Conservation (phyloP, 2,888 invertebrate species). For the Eueremaeus valkanovi region DNA sequence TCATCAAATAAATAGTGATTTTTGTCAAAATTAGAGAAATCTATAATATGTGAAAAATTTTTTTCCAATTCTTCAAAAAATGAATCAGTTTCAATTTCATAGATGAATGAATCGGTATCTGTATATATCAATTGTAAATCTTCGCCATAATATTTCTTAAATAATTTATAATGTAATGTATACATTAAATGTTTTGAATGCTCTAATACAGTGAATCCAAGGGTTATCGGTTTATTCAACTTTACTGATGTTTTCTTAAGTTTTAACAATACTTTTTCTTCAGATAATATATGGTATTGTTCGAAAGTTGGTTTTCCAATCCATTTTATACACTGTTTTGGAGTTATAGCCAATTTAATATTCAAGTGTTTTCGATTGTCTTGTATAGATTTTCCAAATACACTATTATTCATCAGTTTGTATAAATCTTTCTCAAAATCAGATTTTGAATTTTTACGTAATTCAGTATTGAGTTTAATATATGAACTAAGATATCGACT, state of each 20-base stretch:
- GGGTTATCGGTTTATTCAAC: constrained; percentile 47
- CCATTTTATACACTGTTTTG: constrained; percentile 26
- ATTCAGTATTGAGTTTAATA: constrained; percentile 42
- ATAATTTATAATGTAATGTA: constrained; percentile 45
- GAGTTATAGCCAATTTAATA: constrained; percentile 45
- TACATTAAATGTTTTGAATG: constrained; percentile 49
- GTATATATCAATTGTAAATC: constrained; percentile 48
- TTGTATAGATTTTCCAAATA: constrained; percentile 51
- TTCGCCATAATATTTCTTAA: constrained; percentile 47
- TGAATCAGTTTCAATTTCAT: constrained; percentile 48
- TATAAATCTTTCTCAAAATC: constrained; percentile 53
- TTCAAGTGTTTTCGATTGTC: constrained; percentile 49
- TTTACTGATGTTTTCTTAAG: constrained; percentile 37
- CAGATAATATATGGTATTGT: constrained; percentile 2
- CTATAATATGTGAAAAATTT: constrained; percentile 41
- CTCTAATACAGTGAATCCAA: constrained; percentile 48
- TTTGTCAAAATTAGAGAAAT: constrained; percentile 49
- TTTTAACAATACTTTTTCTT: constrained; percentile 28
- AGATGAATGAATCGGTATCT: constrained; percentile 50
- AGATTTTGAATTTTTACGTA: constrained; percentile 48
- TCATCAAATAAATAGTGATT: constrained; percentile 45
- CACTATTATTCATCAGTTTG: constrained; percentile 50
- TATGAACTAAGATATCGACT: not conserved
- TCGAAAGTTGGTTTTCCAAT: constrained; percentile 41
- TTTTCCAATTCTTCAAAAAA: constrained; percentile 48